Evolutionary conservation across 2,888 invertebrate genomes (phyloP).

Genomic region (Tachina fera): DNA sequence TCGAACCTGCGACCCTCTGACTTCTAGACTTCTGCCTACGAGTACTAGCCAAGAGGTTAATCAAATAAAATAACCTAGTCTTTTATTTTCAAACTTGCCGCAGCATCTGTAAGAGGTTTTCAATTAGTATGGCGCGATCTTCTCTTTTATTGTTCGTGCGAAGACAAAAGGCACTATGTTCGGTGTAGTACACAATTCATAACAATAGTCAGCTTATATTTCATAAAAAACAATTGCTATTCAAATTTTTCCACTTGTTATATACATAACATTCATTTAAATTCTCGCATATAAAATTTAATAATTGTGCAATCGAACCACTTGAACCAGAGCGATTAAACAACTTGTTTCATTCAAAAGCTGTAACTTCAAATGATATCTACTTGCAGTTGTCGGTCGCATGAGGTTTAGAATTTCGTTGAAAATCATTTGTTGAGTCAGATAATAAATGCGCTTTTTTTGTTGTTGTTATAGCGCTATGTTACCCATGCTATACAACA

Average conservation of each 20-base stretch:
- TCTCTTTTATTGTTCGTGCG: too few relatives aligned
- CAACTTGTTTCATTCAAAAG: conserved; percentile 1
- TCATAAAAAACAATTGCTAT: background rate
- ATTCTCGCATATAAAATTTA: conserved; percentile 27
- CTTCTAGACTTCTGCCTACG: too few relatives aligned
- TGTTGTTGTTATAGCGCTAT: background rate
- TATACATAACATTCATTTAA: conserved; percentile 3
- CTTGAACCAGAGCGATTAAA: conserved; percentile 8
- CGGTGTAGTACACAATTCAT: background rate
- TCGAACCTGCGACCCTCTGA: too few relatives aligned
- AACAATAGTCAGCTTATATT: background rate
- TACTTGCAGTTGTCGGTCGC: background rate
- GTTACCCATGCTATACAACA: conserved; percentile 14
- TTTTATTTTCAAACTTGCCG: too few relatives aligned
- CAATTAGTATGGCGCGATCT: too few relatives aligned
- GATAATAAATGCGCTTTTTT: conserved; percentile 53
- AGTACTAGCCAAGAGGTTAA: too few relatives aligned
- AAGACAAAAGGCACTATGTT: too few relatives aligned
- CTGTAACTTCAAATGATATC: background rate
- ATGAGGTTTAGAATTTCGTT: conserved; percentile 59
- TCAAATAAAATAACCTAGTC: too few relatives aligned
- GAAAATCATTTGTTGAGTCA: conserved; percentile 54
- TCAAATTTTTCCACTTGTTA: background rate
- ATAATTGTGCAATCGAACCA: conserved; percentile 47
- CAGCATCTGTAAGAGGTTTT: too few relatives aligned